Evolutionary conservation across 2,797 vertebrate species (phyloP).

Genomic region (Vipera latastei): DNA sequence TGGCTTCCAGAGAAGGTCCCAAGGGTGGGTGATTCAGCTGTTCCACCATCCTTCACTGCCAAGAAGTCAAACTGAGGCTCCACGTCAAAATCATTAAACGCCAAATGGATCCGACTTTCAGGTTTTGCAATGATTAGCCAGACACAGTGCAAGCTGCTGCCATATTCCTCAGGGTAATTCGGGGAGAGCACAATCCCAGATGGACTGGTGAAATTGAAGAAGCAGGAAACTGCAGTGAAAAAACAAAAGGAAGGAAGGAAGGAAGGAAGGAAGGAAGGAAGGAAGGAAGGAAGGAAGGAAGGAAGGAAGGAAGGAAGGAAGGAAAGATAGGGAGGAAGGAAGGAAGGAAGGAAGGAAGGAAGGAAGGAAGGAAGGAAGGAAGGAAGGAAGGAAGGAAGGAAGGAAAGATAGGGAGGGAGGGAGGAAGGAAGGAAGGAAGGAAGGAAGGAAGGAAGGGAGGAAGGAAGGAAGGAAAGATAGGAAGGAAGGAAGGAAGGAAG

Average conservation of each 20-base stretch:
- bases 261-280: no score
- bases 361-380: no score
- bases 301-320: no score
- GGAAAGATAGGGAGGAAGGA: not conserved
- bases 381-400: not conserved
- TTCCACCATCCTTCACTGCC: slow-evolving; percentile 92
- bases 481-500: no score
- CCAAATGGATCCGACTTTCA: slow-evolving; percentile 94
- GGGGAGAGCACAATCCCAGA: slow-evolving; percentile 92
- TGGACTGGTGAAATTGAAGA: slow-evolving; percentile 98
- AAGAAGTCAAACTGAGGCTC: slow-evolving; percentile 98
- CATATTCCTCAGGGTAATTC: slow-evolving; percentile 96
- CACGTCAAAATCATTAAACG: slow-evolving; percentile 98
- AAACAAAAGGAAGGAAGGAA: slow-evolving; percentile 22
- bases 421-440: no score
- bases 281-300: not conserved
- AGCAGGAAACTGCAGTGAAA: slow-evolving; percentile 89
- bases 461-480: not conserved
- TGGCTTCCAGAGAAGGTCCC: slow-evolving; percentile 93
- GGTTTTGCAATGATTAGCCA: slow-evolving; percentile 96
- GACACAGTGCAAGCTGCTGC: slow-evolving; percentile 97
- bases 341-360: not conserved
- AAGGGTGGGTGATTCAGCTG: slow-evolving; percentile 91
- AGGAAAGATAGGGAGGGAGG: no score
- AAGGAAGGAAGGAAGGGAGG: not conserved